phyloP scores from a whole-genome alignment of 1,140 invertebrate genomes.

The Ctenoplectra terminalis region DNA sequence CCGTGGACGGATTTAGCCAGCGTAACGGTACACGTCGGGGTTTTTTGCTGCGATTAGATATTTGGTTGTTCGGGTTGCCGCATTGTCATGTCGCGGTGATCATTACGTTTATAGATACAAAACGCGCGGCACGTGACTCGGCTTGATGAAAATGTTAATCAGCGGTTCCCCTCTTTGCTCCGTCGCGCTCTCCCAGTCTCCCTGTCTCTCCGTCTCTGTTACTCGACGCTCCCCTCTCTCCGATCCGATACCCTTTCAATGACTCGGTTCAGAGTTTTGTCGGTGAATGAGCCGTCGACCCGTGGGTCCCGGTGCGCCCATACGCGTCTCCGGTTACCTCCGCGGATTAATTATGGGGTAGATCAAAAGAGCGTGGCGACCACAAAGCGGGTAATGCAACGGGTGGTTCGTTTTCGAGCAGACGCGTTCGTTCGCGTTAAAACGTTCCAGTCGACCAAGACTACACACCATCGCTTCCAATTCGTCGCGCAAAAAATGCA shows the following conservation, averaged over 20 bases:
- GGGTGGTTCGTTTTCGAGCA: slow-evolving; percentile 72
- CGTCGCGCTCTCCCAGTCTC: slow-evolving; percentile 6
- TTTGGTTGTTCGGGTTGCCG: not conserved
- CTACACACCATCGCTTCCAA: too few relatives aligned
- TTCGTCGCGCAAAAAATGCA: not conserved
- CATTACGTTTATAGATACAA: slow-evolving; percentile 67
- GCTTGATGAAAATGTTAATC: slow-evolving; percentile 82
- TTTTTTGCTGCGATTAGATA: not conserved
- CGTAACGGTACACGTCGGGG: not conserved
- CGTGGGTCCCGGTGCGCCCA: slow-evolving; percentile 74
- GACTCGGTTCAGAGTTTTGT: slow-evolving; percentile 73
- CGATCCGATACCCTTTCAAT: slow-evolving; percentile 81
- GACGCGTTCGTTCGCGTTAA: slow-evolving; percentile 39
- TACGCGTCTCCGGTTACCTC: slow-evolving; percentile 82
- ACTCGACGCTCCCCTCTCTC: slow-evolving; percentile 24
- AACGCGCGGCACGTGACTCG: slow-evolving; percentile 77
- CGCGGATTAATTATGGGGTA: slow-evolving; percentile 82
- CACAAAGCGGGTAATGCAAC: slow-evolving; percentile 80
- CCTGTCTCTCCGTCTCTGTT: slow-evolving; percentile 27
- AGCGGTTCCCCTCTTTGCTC: slow-evolving; percentile 55
- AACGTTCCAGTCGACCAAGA: slow-evolving; percentile 2
- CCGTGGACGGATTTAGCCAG: not conserved
- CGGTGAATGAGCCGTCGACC: slow-evolving; percentile 73
- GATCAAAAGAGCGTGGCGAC: slow-evolving; percentile 81
- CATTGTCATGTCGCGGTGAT: slow-evolving; percentile 61